These are phyloP conservation scores for Amphiduros pacificus DNA, from an alignment of 2,888 invertebrate species.

Conservation along the genomic window DNA sequence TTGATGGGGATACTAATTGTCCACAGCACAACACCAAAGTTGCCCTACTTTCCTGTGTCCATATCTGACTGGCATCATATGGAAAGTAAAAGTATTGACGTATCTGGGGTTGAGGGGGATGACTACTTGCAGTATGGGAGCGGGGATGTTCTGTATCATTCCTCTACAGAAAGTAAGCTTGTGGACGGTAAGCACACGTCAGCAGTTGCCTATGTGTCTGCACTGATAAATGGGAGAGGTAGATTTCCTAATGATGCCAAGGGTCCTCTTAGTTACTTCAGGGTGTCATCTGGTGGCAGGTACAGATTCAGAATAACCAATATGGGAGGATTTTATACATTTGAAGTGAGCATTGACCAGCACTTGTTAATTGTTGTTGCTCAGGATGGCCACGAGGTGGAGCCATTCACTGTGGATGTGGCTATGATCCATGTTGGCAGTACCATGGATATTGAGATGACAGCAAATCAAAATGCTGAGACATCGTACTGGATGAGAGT, in stretches of 20 bases:
- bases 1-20: background rate
- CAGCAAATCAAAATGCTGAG: background rate
- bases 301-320: background rate
- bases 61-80: no score
- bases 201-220: background rate
- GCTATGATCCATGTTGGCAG: background rate
- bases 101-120: no score
- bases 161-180: no score
- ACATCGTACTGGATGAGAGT: background rate
- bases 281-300: background rate
- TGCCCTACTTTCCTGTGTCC: background rate
- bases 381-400: background rate
- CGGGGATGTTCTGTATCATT: no score
- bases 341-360: background rate
- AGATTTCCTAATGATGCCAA: background rate
- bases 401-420: background rate
- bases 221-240: background rate
- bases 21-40: conserved; percentile 1
- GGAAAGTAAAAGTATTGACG: no score
- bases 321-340: background rate
- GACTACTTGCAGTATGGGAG: no score
- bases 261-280: background rate
- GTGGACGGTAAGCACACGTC: no score
- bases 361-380: background rate
- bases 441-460: background rate